Percentiles rank a stretch among this genome's conserved stretches.
Conservation (phyloP, 2,113 vertebrate species). For the Montifringilla adamsi region DNA sequence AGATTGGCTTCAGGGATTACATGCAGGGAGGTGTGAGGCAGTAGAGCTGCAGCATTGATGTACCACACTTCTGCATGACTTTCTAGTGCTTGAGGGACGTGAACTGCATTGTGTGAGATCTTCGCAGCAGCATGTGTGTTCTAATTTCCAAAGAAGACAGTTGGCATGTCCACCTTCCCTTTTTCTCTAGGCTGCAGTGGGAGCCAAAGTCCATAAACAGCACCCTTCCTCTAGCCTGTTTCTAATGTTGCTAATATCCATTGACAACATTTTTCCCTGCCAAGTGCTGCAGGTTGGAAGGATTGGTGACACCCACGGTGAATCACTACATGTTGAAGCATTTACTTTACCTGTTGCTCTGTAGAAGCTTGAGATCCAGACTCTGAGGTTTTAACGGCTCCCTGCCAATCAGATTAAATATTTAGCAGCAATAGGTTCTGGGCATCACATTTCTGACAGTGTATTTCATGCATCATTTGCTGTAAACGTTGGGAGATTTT, state of each 20-base stretch:
- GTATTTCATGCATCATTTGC: constrained; percentile 58
- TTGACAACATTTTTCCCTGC: not conserved
- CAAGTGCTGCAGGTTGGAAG: not conserved
- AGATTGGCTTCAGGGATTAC: not conserved
- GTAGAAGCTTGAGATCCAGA: not conserved
- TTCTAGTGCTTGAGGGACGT: not conserved
- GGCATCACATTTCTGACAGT: constrained; percentile 37
- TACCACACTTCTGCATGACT: not conserved
- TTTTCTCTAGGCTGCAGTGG: not conserved
- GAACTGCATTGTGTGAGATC: not conserved
- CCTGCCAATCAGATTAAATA: constrained; percentile 58
- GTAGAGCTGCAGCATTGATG: not conserved
- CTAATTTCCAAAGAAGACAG: not conserved
- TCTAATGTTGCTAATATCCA: not conserved
- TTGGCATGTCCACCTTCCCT: not conserved
- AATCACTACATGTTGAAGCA: constrained; percentile 12
- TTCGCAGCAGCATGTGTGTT: not conserved
- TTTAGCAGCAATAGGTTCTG: constrained; percentile 50
- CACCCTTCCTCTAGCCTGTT: not conserved
- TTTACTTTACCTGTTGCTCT: constrained; percentile 45
- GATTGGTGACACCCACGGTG: not conserved
- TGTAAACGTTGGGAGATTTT: constrained; percentile 14
- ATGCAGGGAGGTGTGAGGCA: not conserved
- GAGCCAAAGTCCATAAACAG: not conserved
- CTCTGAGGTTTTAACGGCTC: not conserved